Base-by-base conservation (phyloP, 2,888 invertebrate species). In the Scrobipalpa atriplicella region DNA sequence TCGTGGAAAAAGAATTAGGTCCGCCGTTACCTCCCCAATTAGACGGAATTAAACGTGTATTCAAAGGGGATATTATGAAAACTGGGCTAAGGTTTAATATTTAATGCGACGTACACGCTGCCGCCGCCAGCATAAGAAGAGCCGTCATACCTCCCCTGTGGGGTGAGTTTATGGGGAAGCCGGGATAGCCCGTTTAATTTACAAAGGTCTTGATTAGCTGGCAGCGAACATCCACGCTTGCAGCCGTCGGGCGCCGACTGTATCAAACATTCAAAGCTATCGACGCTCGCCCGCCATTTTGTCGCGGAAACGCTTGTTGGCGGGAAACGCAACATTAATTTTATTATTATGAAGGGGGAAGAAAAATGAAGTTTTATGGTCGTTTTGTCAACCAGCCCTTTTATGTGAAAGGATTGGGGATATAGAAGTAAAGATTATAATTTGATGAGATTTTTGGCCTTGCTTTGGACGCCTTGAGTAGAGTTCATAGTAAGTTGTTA, bases 221-320 rank as follows among this genome's bases (percentile, higher is more conserved):
- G 77, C 41, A 38, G 66, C 62, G 71, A 70, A 65, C 72, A 71
- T 74, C 73, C 71, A 70, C 73, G 73, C 66, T 68, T 64, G 63
- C 54, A 13, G 65, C 51, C 47, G 36, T 36, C 62, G 18, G 13
- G 69, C 69, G 67, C 72, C 74, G 69, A 72, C 71, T 69, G 74
- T 75, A 80, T 81, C 78, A 80, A 81, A 82, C 77, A 81, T 81
- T 81, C 78, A 82, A 75, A 78, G 78, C 73, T 80, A 80, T 82
- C 77, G 82, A 81, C 79, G 76, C 78, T 70, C 73, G 69, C 70
- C 72, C 70, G 76, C 77, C 77, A 80, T 79, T 79, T 78, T 77
- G 77, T 79, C 77, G 77, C 72, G 74, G 73, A 77, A 75, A 74
- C 70, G 75, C 71, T 79, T 78, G 75, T 76, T 77, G 74, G 73